Evolutionary conservation across 1,140 invertebrate species (phyloP), one percentile per base, ranked within the genome.

Genomic region (Leptonema lineaticorne): DNA sequence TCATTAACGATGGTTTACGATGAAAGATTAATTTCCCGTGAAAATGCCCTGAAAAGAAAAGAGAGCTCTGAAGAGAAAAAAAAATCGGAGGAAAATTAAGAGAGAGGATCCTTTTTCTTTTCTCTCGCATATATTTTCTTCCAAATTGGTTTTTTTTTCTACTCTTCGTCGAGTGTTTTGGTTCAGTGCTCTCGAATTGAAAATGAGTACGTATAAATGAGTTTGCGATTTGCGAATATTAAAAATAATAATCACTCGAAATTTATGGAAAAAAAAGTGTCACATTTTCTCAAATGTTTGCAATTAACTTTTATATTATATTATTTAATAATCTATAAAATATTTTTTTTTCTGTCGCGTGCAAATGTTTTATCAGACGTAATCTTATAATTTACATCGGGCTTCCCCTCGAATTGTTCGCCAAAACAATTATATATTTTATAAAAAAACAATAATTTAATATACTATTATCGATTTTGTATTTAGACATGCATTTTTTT

Each of bases 21-120:
- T 69, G 67, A 59, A 58, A 72, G 67, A 72, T 72, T 72, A 72
- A 72, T 72, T 72, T 72, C 57, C 70, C 70, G 63, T 72, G 67
- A 72, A 72, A 72, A 72, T 28, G 57, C 56, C 37, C n/a, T n/a
- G n/a, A n/a, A 41, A 72, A 69, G 67, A 69, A 71, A 72, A 56
- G 57, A 56, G 64, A 60, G 58, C 57, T 67, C 37, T 46, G 62
- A 66, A 57, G 41, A 48, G 69, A 69, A 69, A 69, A n/a, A n/a
- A n/a, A n/a, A n/a, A n/a, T n/a, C n/a, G n/a, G n/a, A 56, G 48
- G 63, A 20, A 66, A 69, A 68, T 68, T 68, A 59, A 56, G 56
- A 30, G 28, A 66, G 46, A 67, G 46, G n/a, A n/a, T n/a, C n/a
- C n/a, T n/a, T n/a, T n/a, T n/a, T n/a, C n/a, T n/a, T n/a, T n/a